phyloP scores from a whole-genome alignment of 1,140 invertebrate genomes.

The Orchesella cincta region DNA sequence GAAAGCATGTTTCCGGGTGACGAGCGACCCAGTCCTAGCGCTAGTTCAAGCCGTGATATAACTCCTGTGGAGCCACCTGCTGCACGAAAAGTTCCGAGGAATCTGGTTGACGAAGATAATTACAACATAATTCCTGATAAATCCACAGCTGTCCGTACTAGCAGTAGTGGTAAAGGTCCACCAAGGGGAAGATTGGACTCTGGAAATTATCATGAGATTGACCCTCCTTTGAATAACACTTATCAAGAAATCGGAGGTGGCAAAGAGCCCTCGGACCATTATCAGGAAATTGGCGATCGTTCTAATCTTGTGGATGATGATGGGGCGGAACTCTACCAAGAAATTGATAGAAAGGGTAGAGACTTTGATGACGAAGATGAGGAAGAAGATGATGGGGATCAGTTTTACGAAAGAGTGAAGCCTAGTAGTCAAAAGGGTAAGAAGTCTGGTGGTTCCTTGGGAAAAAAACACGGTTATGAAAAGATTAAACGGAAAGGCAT shows the following conservation, averaged over 20 bases:
- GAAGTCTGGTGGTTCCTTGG: no score
- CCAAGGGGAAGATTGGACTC: conserved; percentile 9
- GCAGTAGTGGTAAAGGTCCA: neutral
- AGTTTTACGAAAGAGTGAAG: conserved; percentile 49
- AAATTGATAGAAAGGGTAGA: conserved; percentile 36
- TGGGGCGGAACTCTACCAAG: conserved; percentile 38
- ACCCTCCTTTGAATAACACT: neutral
- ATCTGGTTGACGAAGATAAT: conserved; percentile 49
- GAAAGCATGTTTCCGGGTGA: conserved; percentile 36
- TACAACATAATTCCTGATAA: conserved; percentile 48
- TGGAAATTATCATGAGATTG: conserved; percentile 34
- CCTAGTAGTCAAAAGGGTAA: neutral
- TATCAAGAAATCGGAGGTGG: conserved; percentile 29
- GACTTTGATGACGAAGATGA: conserved; percentile 41
- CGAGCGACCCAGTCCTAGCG: neutral
- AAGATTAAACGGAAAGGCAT: conserved; percentile 45
- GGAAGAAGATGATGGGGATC: conserved; percentile 44
- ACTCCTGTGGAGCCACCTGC: neutral
- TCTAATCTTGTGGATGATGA: neutral
- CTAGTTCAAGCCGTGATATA: neutral
- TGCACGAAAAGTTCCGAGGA: neutral
- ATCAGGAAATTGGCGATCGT: conserved; percentile 36
- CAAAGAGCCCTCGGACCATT: conserved; percentile 24
- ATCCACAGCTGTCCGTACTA: neutral
- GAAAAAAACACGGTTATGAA: conserved; percentile 49